Evolutionary conservation across 2,888 invertebrate species (phyloP), one percentile per base, ranked within the genome.

Genomic region (Dasypogon diadema): DNA sequence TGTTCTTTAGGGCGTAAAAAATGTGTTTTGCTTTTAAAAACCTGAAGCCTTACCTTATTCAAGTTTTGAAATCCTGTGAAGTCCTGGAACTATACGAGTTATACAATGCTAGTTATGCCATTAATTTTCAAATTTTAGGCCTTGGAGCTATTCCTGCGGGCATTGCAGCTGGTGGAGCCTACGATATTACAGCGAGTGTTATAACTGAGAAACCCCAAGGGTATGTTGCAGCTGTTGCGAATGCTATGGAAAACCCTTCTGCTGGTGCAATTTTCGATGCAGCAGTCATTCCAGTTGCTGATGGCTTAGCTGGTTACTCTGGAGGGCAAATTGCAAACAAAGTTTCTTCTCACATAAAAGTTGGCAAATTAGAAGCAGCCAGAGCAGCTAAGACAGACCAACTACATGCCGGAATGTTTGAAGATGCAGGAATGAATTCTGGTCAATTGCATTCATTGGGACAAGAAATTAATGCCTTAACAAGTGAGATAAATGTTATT

Each of bases 341-440:
- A 42, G 42, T 42, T 3, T 1, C 55, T 22, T 12, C 55, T 22
- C 55, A 55, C 21, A 24, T 55, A 21, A 18, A 55, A 55, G 12
- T 55, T 10, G 22, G 22, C 22, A 12, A 12, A 1, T 55, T 55
- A 55, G 55, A 55, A 55, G 55, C 55, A 2, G 55, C 22, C 10
- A 55, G 55, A 55, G 55, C 55, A 55, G 22, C 21, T 55, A 55
- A 55, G 16, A n/a, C 22, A 5, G 55, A 18, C 22, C 55, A 55
- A 55, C 2, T 55, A 16, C 6, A 55, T 18, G 22, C 55, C 10
- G 22, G 0, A 6, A 0, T 55, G 8, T 42, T 42, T 42, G 42
- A 42, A 3, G 42, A 42, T 3, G 55, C 4, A 3, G 55, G 21
- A 21, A 21, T 22, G 55, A 55, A n/a, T 21, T 21, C 55, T 4